Base-by-base conservation (phyloP, 2,888 invertebrate genomes). In the Troilus luridus region DNA sequence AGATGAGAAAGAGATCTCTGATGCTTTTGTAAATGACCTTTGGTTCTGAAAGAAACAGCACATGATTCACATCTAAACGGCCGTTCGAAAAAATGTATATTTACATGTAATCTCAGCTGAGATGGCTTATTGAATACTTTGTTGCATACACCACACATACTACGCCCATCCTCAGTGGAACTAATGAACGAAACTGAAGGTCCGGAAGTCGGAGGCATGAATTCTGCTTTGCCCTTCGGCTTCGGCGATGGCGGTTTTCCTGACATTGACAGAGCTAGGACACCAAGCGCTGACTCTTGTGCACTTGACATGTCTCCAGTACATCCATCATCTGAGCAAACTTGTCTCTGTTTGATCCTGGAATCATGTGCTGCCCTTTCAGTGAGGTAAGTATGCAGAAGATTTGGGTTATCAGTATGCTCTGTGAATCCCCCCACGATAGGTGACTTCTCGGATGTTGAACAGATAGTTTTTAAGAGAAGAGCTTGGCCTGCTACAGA, bases 51-150 rank as follows among this genome's bases (percentile, higher is more conserved):
- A 93, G 98, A 98, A 58, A 98, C 97, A 67, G 97, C 97, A 94
- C 99, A 99, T 7, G 98, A 97, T 93, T 98, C 97, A 94, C 99
- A 99, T 93, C 98, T 96, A 94, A 97, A 98, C 90, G 98, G 98
- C 92, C 98, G 95, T 94, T 98, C 98, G 95, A 99, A 97, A 93
- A 98, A 98, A 94, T 99, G 99, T 93, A 98, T 98, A 94, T 99
- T 98, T 94, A 98, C 97, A 94, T 99, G 99, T 92, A 99, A 95
- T 92, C 97, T 96, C 92, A 99, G 95, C 94, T 98, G 98, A 92
- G 98, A 98, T 92, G 98, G 97, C 94, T 98, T 98, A 92, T 97
- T 97, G 94, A 99, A 99, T 91, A 97, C 97, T 94, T 98, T 98
- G 93, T 97, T 96, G 94, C 99, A 99, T 93, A 98, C 97, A 91